A percentile compares a stretch with the other conserved stretches of the same genome.
Evolutionary conservation across 2,113 vertebrate species (phyloP).

Genomic region (Bos javanicus): DNA sequence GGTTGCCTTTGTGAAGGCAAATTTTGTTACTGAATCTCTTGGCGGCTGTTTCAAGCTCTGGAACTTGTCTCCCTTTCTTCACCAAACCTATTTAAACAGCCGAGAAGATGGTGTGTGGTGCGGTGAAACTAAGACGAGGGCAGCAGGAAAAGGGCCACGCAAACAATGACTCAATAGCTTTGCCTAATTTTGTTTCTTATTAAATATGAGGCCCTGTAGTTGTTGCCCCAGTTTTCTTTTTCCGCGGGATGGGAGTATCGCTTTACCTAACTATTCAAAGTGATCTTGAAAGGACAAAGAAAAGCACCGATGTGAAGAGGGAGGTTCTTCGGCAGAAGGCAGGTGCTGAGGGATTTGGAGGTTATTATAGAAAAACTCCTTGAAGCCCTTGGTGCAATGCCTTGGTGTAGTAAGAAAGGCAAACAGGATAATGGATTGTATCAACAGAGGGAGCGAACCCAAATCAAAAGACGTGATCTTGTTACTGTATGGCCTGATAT

Average conservation of each 20-base stretch:
- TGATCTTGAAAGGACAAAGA: conserved; percentile 35
- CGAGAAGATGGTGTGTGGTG: neutral
- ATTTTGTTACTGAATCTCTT: neutral
- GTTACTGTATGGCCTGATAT: conserved; percentile 67
- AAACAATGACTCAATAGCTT: conserved; percentile 17
- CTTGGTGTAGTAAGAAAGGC: conserved; percentile 67
- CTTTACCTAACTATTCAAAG: conserved; percentile 58
- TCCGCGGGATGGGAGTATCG: conserved; percentile 32
- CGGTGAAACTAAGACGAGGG: neutral
- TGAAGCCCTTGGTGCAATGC: conserved; percentile 30
- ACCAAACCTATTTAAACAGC: neutral
- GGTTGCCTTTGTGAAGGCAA: neutral
- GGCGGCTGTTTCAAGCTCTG: neutral
- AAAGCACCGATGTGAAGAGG: conserved; percentile 44
- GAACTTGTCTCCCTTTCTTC: neutral
- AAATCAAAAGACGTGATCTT: conserved; percentile 56
- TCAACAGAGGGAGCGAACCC: conserved; percentile 47
- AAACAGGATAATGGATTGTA: conserved; percentile 68
- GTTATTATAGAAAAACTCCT: conserved; percentile 69
- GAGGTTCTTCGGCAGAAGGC: conserved; percentile 67
- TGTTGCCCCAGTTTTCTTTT: conserved; percentile 36
- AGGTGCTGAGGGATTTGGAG: conserved; percentile 76
- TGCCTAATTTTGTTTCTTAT: conserved; percentile 48
- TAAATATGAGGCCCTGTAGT: conserved; percentile 36
- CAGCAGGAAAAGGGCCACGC: conserved; percentile 50